Base-by-base conservation (phyloP, 2,888 invertebrate species). In the Cerceris ruficornis region DNA sequence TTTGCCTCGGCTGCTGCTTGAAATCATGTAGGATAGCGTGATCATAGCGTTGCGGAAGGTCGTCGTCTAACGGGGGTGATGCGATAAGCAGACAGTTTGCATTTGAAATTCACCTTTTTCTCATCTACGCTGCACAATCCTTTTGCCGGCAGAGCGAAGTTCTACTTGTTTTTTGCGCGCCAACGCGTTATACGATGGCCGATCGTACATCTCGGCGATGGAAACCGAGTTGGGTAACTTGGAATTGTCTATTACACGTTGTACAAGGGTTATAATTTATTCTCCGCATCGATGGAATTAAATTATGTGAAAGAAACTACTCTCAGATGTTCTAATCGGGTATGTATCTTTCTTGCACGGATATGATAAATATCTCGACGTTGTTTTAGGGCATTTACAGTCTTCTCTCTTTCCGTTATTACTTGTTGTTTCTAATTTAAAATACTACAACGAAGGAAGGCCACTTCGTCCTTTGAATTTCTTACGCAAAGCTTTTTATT, bases 51-150 rank as follows among this genome's bases (percentile, higher is more conserved):
- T 58, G 43, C 64, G 55, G 43, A 77, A 69, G 73, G 69, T 74
- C 65, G 60, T 14, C 61, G 58, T 69, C 68, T 65, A 61, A 60
- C 39, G 61, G 43, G 54, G 69, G 39, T 59, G 65, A 60, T 73
- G 70, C 81, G 84, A 83, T 84, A 83, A 86, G 81, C 68, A 66
- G 69, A 69, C 55, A 61, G 78, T 82, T 82, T 72, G 77, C 70
- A 71, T 65, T 57, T 58, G 81, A 80, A 78, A 77, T 66, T n/a
- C 67, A 49, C 13, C 50, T 46, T 61, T 28, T 67, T 46, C 28
- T 50, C 65, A 50, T 61, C 61, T 65, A 43, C 14, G 14, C 55
- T 11, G 28, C 50, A 13, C 43, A 41, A 43, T 58, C 73, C 14
- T 5, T 17, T 43, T 50, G 8, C 43, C 43, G 7, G 43, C 5